Conservation (phyloP, 2,113 vertebrate genomes). For the Rhadina sibilatrix region DNA sequence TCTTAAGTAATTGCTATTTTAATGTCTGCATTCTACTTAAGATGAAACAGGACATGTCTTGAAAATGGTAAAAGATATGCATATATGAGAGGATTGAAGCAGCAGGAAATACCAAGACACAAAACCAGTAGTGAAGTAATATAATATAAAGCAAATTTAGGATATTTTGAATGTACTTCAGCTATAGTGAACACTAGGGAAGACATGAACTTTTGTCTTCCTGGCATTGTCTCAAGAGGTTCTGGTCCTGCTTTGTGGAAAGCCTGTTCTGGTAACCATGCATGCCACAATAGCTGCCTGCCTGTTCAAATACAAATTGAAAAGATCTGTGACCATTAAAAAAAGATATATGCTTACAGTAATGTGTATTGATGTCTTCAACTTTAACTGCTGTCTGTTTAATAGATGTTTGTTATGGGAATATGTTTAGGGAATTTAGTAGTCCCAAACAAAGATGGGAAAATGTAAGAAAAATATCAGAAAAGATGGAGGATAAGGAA, state of each 20-base stretch:
- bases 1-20: neutral
- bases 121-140: slow-evolving; percentile 6
- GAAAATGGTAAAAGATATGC: neutral
- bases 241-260: slow-evolving; percentile 15
- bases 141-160: neutral
- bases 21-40: neutral
- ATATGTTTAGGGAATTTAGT: neutral
- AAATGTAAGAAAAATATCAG: neutral
- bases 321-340: neutral
- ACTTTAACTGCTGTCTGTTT: neutral
- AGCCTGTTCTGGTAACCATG: neutral
- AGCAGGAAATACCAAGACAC: slow-evolving; percentile 31
- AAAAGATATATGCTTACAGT: neutral
- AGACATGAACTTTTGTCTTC: neutral
- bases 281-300: neutral
- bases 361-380: neutral
- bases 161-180: slow-evolving; percentile 24
- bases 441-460: neutral
- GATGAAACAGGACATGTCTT: neutral
- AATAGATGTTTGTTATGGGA: neutral
- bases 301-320: slow-evolving; percentile 27
- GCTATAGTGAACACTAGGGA: neutral
- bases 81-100: neutral
- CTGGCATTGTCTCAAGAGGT: slow-evolving; percentile 15
- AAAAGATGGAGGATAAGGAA: neutral